These are phyloP conservation scores for Leptosomus discolor DNA, from an alignment of 2,113 vertebrate species.

Conservation along the genomic window DNA sequence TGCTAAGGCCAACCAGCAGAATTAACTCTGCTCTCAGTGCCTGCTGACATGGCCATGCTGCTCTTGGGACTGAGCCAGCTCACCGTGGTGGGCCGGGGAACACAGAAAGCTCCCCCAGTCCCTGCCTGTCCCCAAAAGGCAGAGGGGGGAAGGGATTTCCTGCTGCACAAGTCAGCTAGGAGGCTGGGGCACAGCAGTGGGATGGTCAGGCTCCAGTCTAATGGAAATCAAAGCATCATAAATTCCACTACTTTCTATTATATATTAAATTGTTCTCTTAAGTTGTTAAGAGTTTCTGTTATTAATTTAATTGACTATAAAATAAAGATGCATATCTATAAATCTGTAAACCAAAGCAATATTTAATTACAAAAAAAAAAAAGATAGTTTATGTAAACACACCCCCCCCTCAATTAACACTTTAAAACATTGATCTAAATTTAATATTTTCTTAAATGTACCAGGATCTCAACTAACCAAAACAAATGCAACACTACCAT, in stretches of 20 bases:
- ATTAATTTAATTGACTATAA: background rate
- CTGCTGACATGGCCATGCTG: background rate
- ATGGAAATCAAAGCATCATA: background rate
- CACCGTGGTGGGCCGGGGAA: fast-evolving
- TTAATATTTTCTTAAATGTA: background rate
- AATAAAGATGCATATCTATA: background rate
- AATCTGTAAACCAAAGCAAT: background rate
- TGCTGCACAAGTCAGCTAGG: background rate
- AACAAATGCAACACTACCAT: background rate
- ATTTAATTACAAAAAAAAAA: background rate
- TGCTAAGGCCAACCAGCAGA: background rate
- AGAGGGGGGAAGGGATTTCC: background rate
- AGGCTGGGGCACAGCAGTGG: background rate
- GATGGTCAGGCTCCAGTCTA: background rate
- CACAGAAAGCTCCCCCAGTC: background rate
- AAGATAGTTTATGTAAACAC: background rate
- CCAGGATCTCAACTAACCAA: background rate
- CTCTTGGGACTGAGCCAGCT: background rate
- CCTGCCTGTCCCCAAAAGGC: background rate
- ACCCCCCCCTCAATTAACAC: background rate
- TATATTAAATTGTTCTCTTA: background rate
- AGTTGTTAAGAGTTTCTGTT: background rate
- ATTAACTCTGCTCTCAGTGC: background rate
- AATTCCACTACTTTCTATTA: background rate
- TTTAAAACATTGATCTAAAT: background rate